Conservation (phyloP, 2,797 vertebrate genomes). For the Falco concolor region DNA sequence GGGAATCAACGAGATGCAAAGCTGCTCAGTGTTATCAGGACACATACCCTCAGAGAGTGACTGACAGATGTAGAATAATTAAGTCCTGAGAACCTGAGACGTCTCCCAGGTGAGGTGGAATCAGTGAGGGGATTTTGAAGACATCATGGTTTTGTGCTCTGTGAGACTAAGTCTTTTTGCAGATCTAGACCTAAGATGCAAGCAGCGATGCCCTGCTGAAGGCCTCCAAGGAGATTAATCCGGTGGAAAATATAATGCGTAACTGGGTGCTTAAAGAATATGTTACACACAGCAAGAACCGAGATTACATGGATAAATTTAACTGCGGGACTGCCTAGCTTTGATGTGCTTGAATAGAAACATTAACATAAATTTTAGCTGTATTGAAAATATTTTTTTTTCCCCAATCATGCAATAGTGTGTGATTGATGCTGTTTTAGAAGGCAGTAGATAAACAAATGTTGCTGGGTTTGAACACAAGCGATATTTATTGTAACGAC, state of each 20-base stretch:
- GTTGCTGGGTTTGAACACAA: neutral
- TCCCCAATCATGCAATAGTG: too few species aligned
- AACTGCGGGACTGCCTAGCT: neutral
- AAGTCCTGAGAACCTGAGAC: neutral
- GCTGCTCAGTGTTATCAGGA: neutral
- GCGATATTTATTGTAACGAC: neutral
- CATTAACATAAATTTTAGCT: neutral
- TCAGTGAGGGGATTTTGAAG: neutral
- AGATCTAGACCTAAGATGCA: neutral
- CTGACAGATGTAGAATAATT: neutral
- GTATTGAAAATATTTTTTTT: neutral
- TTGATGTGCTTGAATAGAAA: neutral
- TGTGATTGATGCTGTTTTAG: neutral
- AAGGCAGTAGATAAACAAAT: neutral
- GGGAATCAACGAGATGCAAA: neutral
- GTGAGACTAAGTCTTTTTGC: neutral
- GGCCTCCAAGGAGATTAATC: neutral
- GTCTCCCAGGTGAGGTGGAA: neutral
- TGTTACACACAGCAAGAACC: neutral
- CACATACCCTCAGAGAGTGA: neutral
- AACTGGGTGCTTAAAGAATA: neutral
- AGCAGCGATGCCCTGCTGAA: neutral
- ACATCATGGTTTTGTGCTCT: neutral
- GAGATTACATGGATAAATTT: neutral
- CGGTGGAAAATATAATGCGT: neutral